A percentile compares a stretch with the other conserved stretches of the same genome.
Evolutionary conservation across 2,888 invertebrate species (phyloP).

Genomic region (Epirrita christyi): DNA sequence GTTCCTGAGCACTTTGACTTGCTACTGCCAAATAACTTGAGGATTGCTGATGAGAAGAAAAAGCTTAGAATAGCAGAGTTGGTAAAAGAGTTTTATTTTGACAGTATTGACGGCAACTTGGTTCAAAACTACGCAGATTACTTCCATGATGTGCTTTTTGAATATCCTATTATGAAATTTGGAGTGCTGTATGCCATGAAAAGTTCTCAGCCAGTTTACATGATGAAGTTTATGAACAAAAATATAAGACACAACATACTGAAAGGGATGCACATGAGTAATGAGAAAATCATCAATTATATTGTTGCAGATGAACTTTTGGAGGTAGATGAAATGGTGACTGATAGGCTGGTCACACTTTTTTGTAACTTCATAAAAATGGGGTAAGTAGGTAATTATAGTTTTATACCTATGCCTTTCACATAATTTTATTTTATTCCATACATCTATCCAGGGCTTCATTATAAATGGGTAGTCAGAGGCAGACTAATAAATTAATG

Average conservation of each 20-base stretch:
- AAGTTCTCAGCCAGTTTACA: constrained; percentile 56
- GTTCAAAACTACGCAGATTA: constrained; percentile 58
- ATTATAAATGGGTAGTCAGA: no score
- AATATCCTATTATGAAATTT: constrained; percentile 66
- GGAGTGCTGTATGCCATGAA: constrained; percentile 56
- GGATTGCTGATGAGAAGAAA: constrained; percentile 49
- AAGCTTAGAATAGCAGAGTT: constrained; percentile 55
- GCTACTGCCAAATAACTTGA: constrained; percentile 66
- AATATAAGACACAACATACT: constrained; percentile 5
- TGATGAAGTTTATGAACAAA: constrained; percentile 56
- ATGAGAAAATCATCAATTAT: constrained; percentile 52
- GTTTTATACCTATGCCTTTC: no score
- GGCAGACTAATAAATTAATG: no score
- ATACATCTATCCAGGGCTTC: no score
- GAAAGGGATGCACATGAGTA: constrained; percentile 7
- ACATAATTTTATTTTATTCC: no score
- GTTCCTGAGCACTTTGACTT: constrained; percentile 55
- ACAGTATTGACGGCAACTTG: constrained; percentile 38
- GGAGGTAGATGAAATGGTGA: constrained; percentile 39
- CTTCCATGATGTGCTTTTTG: constrained; percentile 62
- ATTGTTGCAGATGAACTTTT: constrained; percentile 47
- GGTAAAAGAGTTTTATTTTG: constrained; percentile 69
- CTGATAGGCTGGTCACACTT: constrained; percentile 53
- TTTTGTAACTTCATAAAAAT: constrained; percentile 67
- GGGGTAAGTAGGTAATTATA: constrained; percentile 68